Base-by-base conservation (phyloP, 2,888 invertebrate genomes). In the Drosophila nr. perissopoda region DNA sequence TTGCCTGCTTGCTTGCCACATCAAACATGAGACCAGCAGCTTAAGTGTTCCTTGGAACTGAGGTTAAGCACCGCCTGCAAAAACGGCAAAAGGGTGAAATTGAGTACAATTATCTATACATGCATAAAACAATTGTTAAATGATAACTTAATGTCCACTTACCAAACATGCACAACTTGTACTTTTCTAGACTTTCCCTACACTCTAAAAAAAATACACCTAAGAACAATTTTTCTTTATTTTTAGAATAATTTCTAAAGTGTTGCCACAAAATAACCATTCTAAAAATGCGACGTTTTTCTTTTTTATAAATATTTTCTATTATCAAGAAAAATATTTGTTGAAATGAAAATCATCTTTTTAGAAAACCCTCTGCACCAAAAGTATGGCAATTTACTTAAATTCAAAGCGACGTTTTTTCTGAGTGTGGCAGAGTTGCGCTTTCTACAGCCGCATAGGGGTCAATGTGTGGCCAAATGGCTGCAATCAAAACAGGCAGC, bases 31-130 rank as follows among this genome's bases (percentile, higher is more conserved):
- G 77, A 80, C 67, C 74, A 68, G 66, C 73, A 70, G 70, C 82
- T 83, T 68, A 83, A 82, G 80, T 81, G 81, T 52, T 71, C 54
- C 67, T 71, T 36, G 49, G 74, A 67, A 69, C 57, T 52, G 78
- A 78, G 87, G 84, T 84, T 84, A 84, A 84, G 71, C 82, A 86
- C 82, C 84, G 64, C 56, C 48, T 46, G 34, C 18, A 33, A 34
- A 34, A 57, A 57, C 57, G 49, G 36, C 52, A 27, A 54, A 76
- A 63, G 63, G 71, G 61, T 71, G 64, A 46, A 58, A 38, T 46
- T 21, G 18, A 29, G 6, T 27, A 16, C 33, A 40, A 51, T 53
- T 53, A 46, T 48, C 63, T 57, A 13, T 25, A 13, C 38, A 59
- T 59, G 68, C 29, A 40, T 59, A 40, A 67, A 58, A 38, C 53